Evolutionary conservation across 2,113 vertebrate genomes (phyloP).

Genomic region (Pungitius pungitius): DNA sequence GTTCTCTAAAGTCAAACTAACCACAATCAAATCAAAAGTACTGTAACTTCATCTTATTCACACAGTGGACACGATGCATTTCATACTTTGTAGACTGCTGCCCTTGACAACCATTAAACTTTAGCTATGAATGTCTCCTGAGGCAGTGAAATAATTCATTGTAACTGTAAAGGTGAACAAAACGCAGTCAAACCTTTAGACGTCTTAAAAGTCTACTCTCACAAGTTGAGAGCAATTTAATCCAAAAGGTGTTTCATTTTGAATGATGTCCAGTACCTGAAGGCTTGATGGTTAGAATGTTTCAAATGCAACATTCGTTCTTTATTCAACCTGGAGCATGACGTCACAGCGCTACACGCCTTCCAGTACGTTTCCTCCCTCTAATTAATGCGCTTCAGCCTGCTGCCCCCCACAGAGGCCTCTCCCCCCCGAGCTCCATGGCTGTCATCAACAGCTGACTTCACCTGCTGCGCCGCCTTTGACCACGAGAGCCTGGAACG

Average conservation of each 20-base stretch:
- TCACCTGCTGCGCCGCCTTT: conserved; percentile 51
- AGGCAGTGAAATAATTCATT: background rate
- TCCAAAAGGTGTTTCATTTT: background rate
- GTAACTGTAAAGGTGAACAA: background rate
- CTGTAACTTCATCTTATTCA: too few relatives aligned
- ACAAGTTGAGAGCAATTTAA: background rate
- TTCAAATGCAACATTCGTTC: too few relatives aligned
- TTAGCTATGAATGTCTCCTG: background rate
- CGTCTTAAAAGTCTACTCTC: background rate
- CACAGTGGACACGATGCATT: too few relatives aligned
- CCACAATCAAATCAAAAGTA: background rate
- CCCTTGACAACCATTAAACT: background rate
- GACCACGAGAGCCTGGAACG: conserved; percentile 5
- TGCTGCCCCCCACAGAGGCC: conserved; percentile 42
- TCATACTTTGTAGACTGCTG: background rate
- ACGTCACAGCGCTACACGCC: background rate
- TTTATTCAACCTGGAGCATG: too few relatives aligned
- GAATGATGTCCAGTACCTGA: background rate
- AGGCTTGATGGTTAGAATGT: background rate
- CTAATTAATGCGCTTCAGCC: background rate
- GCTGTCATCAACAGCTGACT: conserved; percentile 57
- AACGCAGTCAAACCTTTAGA: background rate
- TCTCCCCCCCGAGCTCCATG: conserved; percentile 14
- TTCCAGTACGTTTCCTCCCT: background rate
- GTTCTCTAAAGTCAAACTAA: background rate